Evolutionary conservation across 2,797 vertebrate genomes (phyloP).

Genomic region (Novumbra hubbsi): DNA sequence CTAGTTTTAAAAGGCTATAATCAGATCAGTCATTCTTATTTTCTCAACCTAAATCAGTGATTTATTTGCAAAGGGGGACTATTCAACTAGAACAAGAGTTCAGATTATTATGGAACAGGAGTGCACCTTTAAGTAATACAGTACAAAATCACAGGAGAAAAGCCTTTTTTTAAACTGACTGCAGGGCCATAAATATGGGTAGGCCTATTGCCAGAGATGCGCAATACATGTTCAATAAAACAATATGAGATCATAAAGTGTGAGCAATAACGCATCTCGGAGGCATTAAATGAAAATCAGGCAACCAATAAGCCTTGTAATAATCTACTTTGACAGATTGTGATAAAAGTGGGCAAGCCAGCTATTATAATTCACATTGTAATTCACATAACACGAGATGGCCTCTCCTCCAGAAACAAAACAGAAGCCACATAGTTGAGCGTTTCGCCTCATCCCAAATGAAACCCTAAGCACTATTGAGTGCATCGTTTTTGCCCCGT

Average conservation of each 20-base stretch:
- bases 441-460: background rate
- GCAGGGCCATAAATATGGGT: constrained; percentile 70
- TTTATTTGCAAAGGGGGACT: no score
- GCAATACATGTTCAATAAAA: constrained; percentile 82
- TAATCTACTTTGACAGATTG: constrained; percentile 71
- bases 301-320: constrained; percentile 81
- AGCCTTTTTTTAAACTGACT: constrained; percentile 65
- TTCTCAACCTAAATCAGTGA: no score
- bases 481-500: background rate
- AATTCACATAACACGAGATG: constrained; percentile 34
- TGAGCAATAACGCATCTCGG: constrained; percentile 75
- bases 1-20: no score
- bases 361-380: constrained; percentile 32
- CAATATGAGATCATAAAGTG: constrained; percentile 81
- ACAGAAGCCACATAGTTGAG: constrained; percentile 14
- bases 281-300: constrained; percentile 82
- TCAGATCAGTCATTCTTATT: no score
- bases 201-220: constrained; percentile 61
- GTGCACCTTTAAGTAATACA: constrained; percentile 54
- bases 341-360: constrained; percentile 58
- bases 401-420: constrained; percentile 29
- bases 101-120: no score
- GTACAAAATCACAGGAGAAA: constrained; percentile 69
- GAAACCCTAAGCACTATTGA: background rate
- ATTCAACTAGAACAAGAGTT: no score